phyloP scores from a whole-genome alignment of 1,140 invertebrate genomes.

The Conus ventricosus region DNA sequence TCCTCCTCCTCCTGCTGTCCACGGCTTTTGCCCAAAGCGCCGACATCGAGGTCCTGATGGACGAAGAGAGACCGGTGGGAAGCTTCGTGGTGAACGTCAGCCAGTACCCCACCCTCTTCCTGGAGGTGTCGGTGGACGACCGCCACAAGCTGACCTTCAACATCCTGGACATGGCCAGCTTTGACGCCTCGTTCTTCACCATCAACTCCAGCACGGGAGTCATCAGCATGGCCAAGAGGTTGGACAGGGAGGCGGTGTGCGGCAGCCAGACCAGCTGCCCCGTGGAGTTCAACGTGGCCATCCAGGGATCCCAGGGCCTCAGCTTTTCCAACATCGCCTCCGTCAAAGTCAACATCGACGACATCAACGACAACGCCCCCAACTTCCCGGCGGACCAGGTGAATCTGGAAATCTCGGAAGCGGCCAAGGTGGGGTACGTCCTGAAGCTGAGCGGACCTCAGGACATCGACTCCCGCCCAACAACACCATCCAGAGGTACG shows the following conservation, averaged over 20 bases:
- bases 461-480: constrained; percentile 49
- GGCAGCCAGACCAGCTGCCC: constrained; percentile 41
- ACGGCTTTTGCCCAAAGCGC: neutral
- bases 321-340: constrained; percentile 51
- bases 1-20: neutral
- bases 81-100: constrained; percentile 50
- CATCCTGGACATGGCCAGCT: constrained; percentile 47
- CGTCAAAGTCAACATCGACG: constrained; percentile 50
- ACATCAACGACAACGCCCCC: constrained; percentile 60
- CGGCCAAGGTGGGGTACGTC: constrained; percentile 85
- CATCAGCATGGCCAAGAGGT: constrained; percentile 38
- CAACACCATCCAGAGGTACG: constrained; percentile 52
- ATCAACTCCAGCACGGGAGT: constrained; percentile 42
- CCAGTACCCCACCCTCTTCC: constrained; percentile 35
- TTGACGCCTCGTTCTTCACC: constrained; percentile 44
- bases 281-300: constrained; percentile 45
- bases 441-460: constrained; percentile 88
- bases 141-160: constrained; percentile 38
- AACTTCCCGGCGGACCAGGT: constrained; percentile 46
- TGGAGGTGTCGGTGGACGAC: constrained; percentile 36
- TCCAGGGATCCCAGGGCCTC: constrained; percentile 31
- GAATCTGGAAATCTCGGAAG: constrained; percentile 48
- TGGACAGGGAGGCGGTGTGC: constrained; percentile 56
- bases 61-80: constrained; percentile 39
- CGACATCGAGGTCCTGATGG: constrained; percentile 41